These are phyloP conservation scores for Indri indri DNA, from an alignment of 2,113 vertebrate species.

Conservation along the genomic window DNA sequence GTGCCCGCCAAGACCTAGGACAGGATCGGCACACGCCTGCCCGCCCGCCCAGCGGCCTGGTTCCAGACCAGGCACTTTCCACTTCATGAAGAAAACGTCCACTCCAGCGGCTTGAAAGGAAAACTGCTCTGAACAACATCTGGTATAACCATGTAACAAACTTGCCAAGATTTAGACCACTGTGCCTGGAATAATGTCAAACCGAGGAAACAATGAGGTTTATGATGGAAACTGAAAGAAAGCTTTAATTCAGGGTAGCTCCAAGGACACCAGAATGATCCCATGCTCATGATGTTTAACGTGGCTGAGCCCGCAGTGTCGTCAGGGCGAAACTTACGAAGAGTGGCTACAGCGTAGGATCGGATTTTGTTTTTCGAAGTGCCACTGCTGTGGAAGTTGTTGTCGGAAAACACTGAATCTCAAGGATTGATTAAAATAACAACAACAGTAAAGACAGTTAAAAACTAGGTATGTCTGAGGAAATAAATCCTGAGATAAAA, in stretches of 20 bases:
- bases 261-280: neutral
- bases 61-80: neutral
- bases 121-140: neutral
- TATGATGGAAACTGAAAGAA: neutral
- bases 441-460: fast-evolving
- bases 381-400: neutral
- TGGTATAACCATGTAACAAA: neutral
- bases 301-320: fast-evolving
- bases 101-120: neutral
- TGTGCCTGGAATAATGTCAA: neutral
- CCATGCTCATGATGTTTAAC: fast-evolving
- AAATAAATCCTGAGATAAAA: fast-evolving
- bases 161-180: neutral
- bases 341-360: fast-evolving
- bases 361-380: fast-evolving
- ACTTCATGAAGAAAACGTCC: neutral
- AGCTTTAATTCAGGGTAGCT: neutral
- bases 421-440: neutral
- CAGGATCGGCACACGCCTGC: fast-evolving
- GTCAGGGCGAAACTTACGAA: too few relatives aligned
- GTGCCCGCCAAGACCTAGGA: neutral
- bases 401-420: neutral
- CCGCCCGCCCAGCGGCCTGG: fast-evolving
- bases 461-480: fast-evolving
- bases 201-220: constrained; percentile 6